Percentiles rank a stretch among this genome's conserved stretches.
These are phyloP conservation scores for Ormyrus labotus DNA, from an alignment of 2,888 invertebrate species.

Conservation along the genomic window DNA sequence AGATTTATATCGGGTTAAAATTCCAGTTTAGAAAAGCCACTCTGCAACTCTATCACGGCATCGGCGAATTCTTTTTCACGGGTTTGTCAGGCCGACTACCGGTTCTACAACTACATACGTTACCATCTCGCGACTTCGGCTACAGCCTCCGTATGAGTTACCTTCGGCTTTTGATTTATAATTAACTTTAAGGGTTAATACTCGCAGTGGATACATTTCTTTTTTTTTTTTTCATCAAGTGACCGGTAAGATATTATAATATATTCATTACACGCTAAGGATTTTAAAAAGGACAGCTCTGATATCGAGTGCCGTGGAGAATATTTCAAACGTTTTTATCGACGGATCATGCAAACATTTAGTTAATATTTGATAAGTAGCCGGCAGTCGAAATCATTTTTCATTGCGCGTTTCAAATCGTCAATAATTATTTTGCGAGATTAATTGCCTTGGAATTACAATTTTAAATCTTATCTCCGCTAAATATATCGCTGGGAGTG, in stretches of 20 bases:
- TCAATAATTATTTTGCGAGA: no score
- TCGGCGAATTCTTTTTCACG: conserved; percentile 35
- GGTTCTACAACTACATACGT: conserved; percentile 18
- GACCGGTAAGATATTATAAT: no score
- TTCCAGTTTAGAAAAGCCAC: conserved; percentile 50
- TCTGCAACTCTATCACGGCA: conserved; percentile 45
- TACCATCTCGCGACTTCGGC: background rate
- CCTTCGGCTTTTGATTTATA: conserved; percentile 15
- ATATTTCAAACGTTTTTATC: background rate
- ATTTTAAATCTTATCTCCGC: no score
- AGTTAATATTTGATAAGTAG: background rate
- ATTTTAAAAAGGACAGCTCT: no score
- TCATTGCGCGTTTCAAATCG: background rate
- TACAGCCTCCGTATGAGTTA: conserved; percentile 2
- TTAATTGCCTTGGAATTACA: no score
- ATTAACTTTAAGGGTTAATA: background rate
- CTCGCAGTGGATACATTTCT: no score
- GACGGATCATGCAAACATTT: background rate
- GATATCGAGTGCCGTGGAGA: background rate
- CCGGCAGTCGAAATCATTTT: background rate
- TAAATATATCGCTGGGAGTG: no score
- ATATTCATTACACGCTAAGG: no score
- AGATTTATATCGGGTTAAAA: conserved; percentile 31
- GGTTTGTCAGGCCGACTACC: conserved; percentile 44
- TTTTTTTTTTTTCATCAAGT: no score